These are phyloP conservation scores for Thaumatotibia leucotreta DNA, from an alignment of 1,140 invertebrate genomes.

Conservation along the genomic window DNA sequence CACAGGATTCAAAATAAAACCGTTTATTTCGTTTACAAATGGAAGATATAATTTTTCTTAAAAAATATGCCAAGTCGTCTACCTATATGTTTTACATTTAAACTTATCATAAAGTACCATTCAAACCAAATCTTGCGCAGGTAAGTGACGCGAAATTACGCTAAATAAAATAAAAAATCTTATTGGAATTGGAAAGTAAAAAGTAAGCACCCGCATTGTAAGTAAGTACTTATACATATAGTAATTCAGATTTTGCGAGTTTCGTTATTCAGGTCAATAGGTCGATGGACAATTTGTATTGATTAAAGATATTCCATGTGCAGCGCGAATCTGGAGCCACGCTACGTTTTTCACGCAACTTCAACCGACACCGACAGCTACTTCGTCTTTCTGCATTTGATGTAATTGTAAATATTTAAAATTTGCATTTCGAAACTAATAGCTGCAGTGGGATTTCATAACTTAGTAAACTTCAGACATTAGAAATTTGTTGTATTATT, in stretches of 20 bases:
- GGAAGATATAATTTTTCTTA: no score
- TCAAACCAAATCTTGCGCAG: not conserved
- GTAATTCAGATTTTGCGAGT: not conserved
- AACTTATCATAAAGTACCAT: no score
- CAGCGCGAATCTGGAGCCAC: not conserved
- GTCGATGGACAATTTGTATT: not conserved
- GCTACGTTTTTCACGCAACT: not conserved
- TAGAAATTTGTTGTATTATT: no score
- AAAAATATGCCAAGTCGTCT: no score
- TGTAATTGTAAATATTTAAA: no score
- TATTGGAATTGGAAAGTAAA: not conserved
- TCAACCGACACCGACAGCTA: no score
- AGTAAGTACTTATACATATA: not conserved
- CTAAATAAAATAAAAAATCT: no score
- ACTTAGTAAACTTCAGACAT: no score
- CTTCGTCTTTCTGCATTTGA: no score
- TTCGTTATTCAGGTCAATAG: not conserved
- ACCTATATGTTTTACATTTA: no score
- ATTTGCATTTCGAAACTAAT: no score
- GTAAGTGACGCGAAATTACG: not conserved
- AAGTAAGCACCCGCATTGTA: not conserved
- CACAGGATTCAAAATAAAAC: slow-evolving; percentile 18
- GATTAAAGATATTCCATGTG: not conserved
- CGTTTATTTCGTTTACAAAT: slow-evolving; percentile 11
- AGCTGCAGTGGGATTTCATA: no score